These are phyloP conservation scores for Drosophila anomalata DNA, from an alignment of 2,888 invertebrate genomes.

Conservation along the genomic window DNA sequence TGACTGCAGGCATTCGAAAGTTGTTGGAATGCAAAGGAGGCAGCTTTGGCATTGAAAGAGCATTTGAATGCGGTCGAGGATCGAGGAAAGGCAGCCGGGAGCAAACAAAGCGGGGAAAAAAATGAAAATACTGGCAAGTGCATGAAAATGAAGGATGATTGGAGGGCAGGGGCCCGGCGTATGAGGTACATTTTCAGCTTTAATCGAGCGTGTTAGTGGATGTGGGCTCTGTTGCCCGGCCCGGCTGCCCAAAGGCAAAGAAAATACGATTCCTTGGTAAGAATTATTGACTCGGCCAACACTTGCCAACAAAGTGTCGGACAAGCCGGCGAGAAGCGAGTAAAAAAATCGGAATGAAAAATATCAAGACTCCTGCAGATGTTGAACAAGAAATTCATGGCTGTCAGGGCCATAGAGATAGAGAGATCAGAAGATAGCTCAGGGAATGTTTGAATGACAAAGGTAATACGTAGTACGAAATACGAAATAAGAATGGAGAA, in stretches of 20 bases:
- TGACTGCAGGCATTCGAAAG: conserved; percentile 58
- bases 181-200: conserved; percentile 55
- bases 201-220: conserved; percentile 64
- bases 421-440: conserved; percentile 29
- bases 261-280: conserved; percentile 27
- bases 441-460: conserved; percentile 29
- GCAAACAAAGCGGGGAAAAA: conserved; percentile 49
- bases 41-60: conserved; percentile 71
- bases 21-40: conserved; percentile 45
- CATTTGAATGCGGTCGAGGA: conserved; percentile 47
- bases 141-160: conserved; percentile 61
- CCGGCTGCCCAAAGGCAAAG: conserved; percentile 6
- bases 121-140: conserved; percentile 71
- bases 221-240: conserved; percentile 19
- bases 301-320: conserved; percentile 21
- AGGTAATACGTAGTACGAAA: conserved; percentile 18
- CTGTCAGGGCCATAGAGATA: conserved; percentile 18
- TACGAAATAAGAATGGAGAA: not conserved
- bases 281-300: conserved; percentile 38
- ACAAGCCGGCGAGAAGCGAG: not conserved
- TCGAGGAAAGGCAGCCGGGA: conserved; percentile 40
- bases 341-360: not conserved
- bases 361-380: not conserved
- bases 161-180: not conserved
- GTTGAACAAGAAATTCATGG: conserved; percentile 36